Percentiles rank a stretch among this genome's conserved stretches.
Evolutionary conservation across 2,797 vertebrate species (phyloP).

Genomic region (Cryptoblepharus egeriae): DNA sequence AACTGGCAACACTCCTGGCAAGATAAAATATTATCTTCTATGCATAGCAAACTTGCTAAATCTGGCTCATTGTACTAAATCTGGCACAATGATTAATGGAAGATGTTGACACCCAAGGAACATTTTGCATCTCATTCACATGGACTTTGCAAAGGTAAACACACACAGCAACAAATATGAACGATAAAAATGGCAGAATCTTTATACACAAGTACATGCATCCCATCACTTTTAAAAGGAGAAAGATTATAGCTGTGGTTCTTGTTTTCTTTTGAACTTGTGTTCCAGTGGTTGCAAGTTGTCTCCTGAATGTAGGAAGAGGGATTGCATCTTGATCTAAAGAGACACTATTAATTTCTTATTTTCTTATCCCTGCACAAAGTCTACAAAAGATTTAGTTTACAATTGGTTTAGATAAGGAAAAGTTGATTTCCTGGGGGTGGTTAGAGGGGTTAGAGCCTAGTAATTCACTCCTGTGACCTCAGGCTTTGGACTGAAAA

Average conservation of each 20-base stretch:
- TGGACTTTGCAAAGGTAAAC: not conserved
- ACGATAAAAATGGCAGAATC: not conserved
- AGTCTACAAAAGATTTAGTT: constrained; percentile 20
- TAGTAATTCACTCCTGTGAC: constrained; percentile 42
- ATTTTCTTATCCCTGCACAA: constrained; percentile 32
- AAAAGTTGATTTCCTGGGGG: constrained; percentile 3
- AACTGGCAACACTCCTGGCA: not conserved
- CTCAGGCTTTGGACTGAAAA: constrained; percentile 1
- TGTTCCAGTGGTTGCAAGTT: not conserved
- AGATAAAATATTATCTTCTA: not conserved
- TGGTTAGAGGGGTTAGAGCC: constrained; percentile 2
- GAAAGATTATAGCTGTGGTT: constrained; percentile 2
- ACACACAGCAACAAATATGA: not conserved
- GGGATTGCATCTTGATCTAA: constrained; percentile 33
- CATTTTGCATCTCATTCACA: not conserved
- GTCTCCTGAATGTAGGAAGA: constrained; percentile 14
- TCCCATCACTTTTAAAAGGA: not conserved
- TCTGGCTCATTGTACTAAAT: too few relatives aligned
- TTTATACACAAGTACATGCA: not conserved
- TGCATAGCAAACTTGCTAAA: not conserved
- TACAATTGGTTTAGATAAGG: constrained; percentile 34
- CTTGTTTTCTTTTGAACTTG: constrained; percentile 3
- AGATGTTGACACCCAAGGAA: not conserved
- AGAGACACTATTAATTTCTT: constrained; percentile 34
- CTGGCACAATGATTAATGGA: not conserved